Evolutionary conservation across 2,888 invertebrate species (phyloP).

Genomic region (Apotomis betuletana): DNA sequence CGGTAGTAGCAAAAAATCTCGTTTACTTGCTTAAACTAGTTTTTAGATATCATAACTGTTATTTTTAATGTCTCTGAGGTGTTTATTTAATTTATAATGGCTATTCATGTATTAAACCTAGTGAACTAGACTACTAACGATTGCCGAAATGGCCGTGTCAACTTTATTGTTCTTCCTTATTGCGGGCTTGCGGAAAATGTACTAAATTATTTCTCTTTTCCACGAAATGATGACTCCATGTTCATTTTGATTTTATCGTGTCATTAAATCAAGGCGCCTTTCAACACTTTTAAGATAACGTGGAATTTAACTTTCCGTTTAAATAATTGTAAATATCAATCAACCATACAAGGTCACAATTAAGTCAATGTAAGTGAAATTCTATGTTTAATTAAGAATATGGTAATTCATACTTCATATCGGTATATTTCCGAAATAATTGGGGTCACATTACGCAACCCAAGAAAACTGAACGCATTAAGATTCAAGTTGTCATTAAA

Average conservation of each 20-base stretch:
- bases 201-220: constrained; percentile 21
- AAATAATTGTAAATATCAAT: not conserved
- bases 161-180: constrained; percentile 34
- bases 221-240: constrained; percentile 24
- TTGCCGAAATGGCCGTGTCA: constrained; percentile 7
- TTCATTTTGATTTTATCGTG: constrained; percentile 6
- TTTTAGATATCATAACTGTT: constrained; percentile 24
- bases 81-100: constrained; percentile 33
- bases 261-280: constrained; percentile 21
- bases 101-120: constrained; percentile 19
- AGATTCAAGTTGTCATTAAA: constrained; percentile 60
- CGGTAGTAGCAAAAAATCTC: constrained; percentile 10
- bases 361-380: not conserved
- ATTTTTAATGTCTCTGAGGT: constrained; percentile 27
- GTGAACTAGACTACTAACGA: constrained; percentile 25
- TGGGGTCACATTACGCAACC: constrained; percentile 13
- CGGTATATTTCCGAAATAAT: constrained; percentile 8
- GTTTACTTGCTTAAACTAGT: constrained; percentile 21
- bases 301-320: not conserved
- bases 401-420: not conserved
- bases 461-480: constrained; percentile 46
- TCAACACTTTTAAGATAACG: constrained; percentile 7
- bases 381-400: not conserved
- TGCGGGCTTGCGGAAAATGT: constrained; percentile 28
- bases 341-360: not conserved